phyloP scores from a whole-genome alignment of 2,888 invertebrate genomes.

The Pilophorus perplexus region DNA sequence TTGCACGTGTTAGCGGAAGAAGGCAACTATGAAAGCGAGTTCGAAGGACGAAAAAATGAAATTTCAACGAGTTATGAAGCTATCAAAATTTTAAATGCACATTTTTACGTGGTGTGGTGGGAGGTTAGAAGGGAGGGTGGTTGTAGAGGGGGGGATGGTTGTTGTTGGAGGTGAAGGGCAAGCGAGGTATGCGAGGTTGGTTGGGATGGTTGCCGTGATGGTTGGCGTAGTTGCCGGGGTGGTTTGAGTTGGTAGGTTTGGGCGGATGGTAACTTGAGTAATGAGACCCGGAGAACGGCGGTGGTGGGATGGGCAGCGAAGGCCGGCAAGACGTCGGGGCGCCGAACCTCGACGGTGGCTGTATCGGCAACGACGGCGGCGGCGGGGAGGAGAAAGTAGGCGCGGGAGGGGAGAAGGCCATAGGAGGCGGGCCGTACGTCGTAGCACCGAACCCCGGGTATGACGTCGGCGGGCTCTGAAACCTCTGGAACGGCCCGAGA shows the following conservation, averaged over 20 bases:
- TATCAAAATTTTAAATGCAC: slow-evolving; percentile 6
- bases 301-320: not conserved
- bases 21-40: not conserved
- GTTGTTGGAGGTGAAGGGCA: slow-evolving; percentile 27
- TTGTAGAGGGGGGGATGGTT: slow-evolving; percentile 23
- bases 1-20: not conserved
- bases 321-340: not conserved
- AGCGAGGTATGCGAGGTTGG: slow-evolving; percentile 18
- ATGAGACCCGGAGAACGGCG: not conserved
- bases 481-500: not conserved
- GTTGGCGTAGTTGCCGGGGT: no score
- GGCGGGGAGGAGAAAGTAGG: not conserved
- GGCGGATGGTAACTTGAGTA: slow-evolving; percentile 21
- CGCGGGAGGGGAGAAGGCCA: not conserved
- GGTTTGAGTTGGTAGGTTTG: slow-evolving; percentile 14
- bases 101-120: not conserved
- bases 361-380: slow-evolving; percentile 1
- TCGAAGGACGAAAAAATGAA: slow-evolving; percentile 5
- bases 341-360: slow-evolving; percentile 1
- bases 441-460: not conserved
- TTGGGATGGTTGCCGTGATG: no score
- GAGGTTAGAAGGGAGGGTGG: slow-evolving; percentile 17
- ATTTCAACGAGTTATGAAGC: no score
- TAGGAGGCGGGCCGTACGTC: slow-evolving; percentile 19
- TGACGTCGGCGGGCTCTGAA: slow-evolving; percentile 6